A percentile compares a stretch with the other conserved stretches of the same genome.
Conservation (phyloP, 2,888 invertebrate genomes). For the Lochmaea capreae region DNA sequence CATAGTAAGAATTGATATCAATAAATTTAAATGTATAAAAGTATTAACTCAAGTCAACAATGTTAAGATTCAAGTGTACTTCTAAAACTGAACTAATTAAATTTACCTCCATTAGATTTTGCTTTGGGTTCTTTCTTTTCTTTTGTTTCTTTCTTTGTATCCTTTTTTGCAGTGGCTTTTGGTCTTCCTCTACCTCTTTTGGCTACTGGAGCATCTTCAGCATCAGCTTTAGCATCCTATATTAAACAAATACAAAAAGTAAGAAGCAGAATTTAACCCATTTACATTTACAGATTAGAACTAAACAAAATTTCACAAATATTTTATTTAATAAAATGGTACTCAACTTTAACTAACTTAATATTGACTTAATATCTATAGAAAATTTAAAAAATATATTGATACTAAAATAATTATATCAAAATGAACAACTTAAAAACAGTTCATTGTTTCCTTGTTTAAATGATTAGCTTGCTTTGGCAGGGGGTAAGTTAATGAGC, state of each 20-base stretch:
- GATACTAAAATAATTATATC: background rate
- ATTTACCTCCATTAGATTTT: slow-evolving; percentile 42
- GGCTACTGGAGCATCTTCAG: slow-evolving; percentile 41
- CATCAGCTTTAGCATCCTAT: slow-evolving; percentile 39
- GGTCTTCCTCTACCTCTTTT: slow-evolving; percentile 44
- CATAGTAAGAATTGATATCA: background rate
- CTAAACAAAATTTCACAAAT: background rate
- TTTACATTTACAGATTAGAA: background rate
- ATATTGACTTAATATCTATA: too few species aligned
- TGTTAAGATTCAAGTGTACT: too few species aligned
- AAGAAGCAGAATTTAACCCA: background rate
- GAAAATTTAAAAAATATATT: too few species aligned
- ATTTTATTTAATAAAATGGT: too few species aligned
- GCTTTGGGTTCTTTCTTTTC: slow-evolving; percentile 35
- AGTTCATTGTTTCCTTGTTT: too few species aligned
- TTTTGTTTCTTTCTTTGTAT: slow-evolving; percentile 22
- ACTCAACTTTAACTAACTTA: too few species aligned
- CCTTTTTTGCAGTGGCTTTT: slow-evolving; percentile 39
- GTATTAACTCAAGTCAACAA: too few species aligned
- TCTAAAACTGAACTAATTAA: background rate
- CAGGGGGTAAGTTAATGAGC: background rate
- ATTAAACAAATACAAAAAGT: slow-evolving; percentile 2
- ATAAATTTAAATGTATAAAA: background rate
- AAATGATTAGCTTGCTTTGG: too few species aligned
- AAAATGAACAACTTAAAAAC: background rate